Evolutionary conservation across 2,888 invertebrate genomes (phyloP).

Genomic region (Parascotia fuliginaria): DNA sequence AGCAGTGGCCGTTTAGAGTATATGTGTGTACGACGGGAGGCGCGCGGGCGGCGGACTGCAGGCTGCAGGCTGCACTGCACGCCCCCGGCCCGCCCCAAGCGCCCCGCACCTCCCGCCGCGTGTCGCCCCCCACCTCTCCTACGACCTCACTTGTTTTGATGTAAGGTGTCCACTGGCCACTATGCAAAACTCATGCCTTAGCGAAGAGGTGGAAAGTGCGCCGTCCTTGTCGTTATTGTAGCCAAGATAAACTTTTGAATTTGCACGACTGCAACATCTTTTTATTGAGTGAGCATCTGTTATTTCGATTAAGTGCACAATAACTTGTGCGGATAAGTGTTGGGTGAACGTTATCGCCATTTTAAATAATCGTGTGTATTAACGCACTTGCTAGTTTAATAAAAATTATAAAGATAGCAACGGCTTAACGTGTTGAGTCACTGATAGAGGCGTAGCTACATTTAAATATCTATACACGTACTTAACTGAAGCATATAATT

Average conservation of each 20-base stretch:
- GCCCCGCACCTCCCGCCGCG: slow-evolving; percentile 50
- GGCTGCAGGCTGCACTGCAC: slow-evolving; percentile 70
- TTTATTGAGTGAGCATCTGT: slow-evolving; percentile 32
- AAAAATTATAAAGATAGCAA: slow-evolving; percentile 1
- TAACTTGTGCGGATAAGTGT: slow-evolving; percentile 10
- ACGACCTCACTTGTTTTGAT: slow-evolving; percentile 81
- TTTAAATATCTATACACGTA: background rate
- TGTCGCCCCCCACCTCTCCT: slow-evolving; percentile 40
- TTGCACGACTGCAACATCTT: slow-evolving; percentile 44
- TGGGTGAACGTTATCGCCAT: slow-evolving; percentile 6
- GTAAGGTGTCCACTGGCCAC: slow-evolving; percentile 79
- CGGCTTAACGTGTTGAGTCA: slow-evolving; percentile 1
- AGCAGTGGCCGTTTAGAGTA: slow-evolving; percentile 35
- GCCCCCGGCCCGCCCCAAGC: slow-evolving; percentile 75
- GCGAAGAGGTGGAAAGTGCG: slow-evolving; percentile 55
- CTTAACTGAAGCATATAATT: background rate
- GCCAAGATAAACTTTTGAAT: slow-evolving; percentile 53
- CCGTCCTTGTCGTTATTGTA: slow-evolving; percentile 56
- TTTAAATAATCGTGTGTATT: slow-evolving; percentile 9
- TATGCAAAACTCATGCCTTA: slow-evolving; percentile 73
- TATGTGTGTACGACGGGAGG: slow-evolving; percentile 62
- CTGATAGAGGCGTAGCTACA: background rate
- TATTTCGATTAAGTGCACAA: slow-evolving; percentile 24
- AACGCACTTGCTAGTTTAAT: slow-evolving; percentile 3
- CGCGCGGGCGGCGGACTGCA: slow-evolving; percentile 62